Evolutionary conservation across 1,140 invertebrate species (phyloP).

Genomic region (Branchinecta lindahli): DNA sequence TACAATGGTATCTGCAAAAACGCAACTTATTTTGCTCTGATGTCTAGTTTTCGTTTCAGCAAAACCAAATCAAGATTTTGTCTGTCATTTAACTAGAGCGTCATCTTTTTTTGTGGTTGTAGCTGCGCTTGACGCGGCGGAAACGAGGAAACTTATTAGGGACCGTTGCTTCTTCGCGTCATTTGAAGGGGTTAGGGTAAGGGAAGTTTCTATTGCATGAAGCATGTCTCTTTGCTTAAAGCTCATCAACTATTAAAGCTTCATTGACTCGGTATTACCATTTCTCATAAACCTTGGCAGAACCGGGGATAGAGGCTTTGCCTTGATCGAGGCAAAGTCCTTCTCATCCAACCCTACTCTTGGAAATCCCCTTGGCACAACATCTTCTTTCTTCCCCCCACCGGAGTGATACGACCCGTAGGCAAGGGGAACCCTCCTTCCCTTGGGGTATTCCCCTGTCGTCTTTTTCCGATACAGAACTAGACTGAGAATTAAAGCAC

Average conservation of each 20-base stretch:
- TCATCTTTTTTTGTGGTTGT: too few species aligned
- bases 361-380: constrained; percentile 19
- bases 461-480: constrained; percentile 41
- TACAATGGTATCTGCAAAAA: too few species aligned
- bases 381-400: constrained; percentile 14
- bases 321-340: neutral
- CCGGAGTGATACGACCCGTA: constrained; percentile 12
- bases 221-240: too few species aligned
- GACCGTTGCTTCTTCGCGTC: too few species aligned
- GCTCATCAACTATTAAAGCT: neutral
- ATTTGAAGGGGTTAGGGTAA: too few species aligned
- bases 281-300: constrained; percentile 4
- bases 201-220: too few species aligned
- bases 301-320: neutral
- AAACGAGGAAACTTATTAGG: too few species aligned
- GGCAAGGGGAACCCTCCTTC: constrained; percentile 11
- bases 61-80: too few species aligned
- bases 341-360: constrained; percentile 15
- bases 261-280: constrained; percentile 8
- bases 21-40: too few species aligned
- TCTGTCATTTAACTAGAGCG: too few species aligned
- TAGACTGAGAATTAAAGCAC: constrained; percentile 46
- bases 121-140: too few species aligned
- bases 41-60: too few species aligned
- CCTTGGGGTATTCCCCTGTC: constrained; percentile 23